Conservation (phyloP, 2,113 vertebrate genomes). For the Phainopepla nitens region DNA sequence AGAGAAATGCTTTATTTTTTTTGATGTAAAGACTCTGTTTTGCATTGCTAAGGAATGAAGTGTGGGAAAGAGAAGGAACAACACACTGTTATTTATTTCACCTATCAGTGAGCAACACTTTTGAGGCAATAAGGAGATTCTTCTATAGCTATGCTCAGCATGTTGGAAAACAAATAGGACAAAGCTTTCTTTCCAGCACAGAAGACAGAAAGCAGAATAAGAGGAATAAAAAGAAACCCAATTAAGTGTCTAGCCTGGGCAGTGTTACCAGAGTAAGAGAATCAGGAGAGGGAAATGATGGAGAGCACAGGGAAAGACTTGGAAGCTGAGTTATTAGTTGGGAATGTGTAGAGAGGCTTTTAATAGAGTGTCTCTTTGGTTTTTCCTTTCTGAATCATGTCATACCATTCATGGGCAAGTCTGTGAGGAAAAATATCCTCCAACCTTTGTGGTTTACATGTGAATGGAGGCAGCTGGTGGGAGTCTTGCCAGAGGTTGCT, state of each 20-base stretch:
- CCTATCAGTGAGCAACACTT: neutral
- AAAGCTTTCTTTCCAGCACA: neutral
- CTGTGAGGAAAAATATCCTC: neutral
- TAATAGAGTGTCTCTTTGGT: neutral
- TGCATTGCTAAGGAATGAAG: neutral
- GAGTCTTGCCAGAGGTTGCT: constrained; percentile 23
- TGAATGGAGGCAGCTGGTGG: constrained; percentile 34
- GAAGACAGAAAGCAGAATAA: neutral
- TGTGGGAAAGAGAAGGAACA: neutral
- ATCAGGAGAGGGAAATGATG: neutral
- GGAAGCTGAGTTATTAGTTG: neutral
- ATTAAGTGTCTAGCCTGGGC: neutral
- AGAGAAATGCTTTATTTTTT: neutral
- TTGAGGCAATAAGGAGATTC: neutral
- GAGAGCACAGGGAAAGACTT: neutral
- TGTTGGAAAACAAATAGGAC: neutral
- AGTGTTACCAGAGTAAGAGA: neutral
- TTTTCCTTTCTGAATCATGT: neutral
- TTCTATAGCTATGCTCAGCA: neutral
- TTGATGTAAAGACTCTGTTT: neutral
- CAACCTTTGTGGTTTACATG: constrained; percentile 20
- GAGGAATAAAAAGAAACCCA: neutral
- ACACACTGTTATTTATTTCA: neutral
- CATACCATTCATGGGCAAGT: neutral
- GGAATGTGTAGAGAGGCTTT: neutral